Evolutionary conservation across 2,797 vertebrate genomes (phyloP).

Genomic region (Sparus aurata): DNA sequence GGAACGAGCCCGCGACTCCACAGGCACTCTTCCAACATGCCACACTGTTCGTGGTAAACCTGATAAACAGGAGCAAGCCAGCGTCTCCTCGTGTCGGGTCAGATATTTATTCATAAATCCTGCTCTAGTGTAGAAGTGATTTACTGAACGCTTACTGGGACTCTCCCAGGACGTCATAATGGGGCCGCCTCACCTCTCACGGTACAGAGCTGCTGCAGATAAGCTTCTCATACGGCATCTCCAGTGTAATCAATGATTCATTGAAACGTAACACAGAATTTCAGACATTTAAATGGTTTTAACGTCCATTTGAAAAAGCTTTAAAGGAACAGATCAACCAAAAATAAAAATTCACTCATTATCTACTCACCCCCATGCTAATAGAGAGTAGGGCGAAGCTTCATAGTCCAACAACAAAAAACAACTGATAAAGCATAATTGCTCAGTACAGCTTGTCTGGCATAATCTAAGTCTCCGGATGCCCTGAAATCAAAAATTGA

Average conservation of each 20-base stretch:
- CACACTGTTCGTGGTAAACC: slow-evolving; percentile 61
- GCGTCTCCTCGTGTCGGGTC: slow-evolving; percentile 38
- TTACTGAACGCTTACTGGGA: slow-evolving; percentile 39
- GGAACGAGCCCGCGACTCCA: slow-evolving; percentile 49
- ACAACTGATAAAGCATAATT: no score
- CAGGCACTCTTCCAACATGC: slow-evolving; percentile 59
- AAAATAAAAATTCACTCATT: no score
- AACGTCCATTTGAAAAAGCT: slow-evolving; percentile 23
- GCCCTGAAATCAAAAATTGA: no score
- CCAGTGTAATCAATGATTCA: slow-evolving; percentile 52
- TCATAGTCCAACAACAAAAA: no score
- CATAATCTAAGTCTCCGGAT: no score
- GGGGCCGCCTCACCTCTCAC: neutral
- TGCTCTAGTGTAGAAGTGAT: slow-evolving; percentile 42
- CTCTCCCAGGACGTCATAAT: slow-evolving; percentile 31
- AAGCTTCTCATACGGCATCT: slow-evolving; percentile 44
- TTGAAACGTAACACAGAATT: slow-evolving; percentile 33
- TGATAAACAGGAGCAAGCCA: slow-evolving; percentile 59
- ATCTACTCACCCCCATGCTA: no score
- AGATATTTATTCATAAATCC: slow-evolving; percentile 58
- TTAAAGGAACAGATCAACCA: neutral
- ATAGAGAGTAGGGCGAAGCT: no score
- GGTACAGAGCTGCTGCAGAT: slow-evolving; percentile 40
- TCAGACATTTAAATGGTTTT: slow-evolving; percentile 34
- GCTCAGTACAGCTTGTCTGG: no score